A percentile compares a stretch with the other conserved stretches of the same genome.
phyloP scores from a whole-genome alignment of 2,113 vertebrate species.

The Phyllostomus hastatus region DNA sequence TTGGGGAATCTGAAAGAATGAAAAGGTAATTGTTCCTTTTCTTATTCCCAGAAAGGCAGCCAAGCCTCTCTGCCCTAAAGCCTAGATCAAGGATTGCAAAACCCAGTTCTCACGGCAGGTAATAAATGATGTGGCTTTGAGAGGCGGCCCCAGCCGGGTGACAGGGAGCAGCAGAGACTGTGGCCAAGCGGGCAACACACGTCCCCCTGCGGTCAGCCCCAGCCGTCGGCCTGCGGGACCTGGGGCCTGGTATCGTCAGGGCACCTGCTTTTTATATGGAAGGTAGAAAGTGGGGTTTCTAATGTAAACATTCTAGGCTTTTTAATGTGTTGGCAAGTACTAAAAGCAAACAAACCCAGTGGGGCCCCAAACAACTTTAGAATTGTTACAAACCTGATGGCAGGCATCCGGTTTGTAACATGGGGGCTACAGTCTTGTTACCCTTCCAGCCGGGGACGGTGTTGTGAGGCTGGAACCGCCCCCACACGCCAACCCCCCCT shows the following conservation, averaged over 20 bases:
- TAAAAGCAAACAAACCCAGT: background rate
- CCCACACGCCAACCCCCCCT: accelerated
- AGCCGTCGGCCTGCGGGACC: background rate
- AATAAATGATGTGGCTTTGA: background rate
- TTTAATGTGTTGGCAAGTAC: background rate
- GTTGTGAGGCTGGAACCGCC: background rate
- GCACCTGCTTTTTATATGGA: background rate
- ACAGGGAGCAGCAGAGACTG: background rate
- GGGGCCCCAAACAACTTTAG: background rate
- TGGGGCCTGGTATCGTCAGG: background rate
- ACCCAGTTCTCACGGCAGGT: background rate
- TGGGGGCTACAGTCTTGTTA: background rate
- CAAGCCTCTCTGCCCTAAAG: background rate
- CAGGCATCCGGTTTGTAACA: background rate
- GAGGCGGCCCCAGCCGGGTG: too few species aligned
- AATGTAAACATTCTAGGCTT: background rate
- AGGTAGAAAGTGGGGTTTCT: background rate
- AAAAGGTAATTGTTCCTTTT: background rate
- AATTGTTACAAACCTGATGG: background rate
- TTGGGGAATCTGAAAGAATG: background rate
- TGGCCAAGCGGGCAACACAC: background rate
- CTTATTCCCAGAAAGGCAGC: background rate
- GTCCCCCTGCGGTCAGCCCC: background rate
- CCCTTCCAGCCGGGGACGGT: background rate
- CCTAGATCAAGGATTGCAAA: background rate